phyloP scores from a whole-genome alignment of 2,113 vertebrate genomes.

The Tapirus terrestris region DNA sequence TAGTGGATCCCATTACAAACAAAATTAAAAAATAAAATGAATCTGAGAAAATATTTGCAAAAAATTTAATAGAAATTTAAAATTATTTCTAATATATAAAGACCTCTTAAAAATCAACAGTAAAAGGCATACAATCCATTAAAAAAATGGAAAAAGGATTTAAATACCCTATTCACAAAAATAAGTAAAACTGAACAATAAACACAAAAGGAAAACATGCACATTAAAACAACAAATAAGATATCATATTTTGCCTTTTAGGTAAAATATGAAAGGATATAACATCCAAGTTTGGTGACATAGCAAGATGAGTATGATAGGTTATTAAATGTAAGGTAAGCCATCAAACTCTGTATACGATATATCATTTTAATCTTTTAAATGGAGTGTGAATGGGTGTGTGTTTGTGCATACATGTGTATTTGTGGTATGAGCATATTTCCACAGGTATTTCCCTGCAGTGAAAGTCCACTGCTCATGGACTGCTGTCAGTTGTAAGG shows the following conservation, averaged over 20 bases:
- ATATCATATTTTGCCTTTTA: background rate
- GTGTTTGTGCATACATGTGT: background rate
- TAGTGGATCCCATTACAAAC: background rate
- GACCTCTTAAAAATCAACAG: background rate
- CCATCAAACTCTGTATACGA: background rate
- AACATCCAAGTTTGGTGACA: background rate
- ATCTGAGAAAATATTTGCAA: background rate
- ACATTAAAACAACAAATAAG: background rate
- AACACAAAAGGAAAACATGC: background rate
- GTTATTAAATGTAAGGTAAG: background rate
- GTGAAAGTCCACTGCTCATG: background rate
- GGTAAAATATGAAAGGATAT: background rate
- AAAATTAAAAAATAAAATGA: background rate
- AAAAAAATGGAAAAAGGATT: background rate
- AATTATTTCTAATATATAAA: background rate
- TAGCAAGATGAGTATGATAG: background rate
- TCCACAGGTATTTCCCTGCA: background rate
- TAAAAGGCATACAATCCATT: background rate
- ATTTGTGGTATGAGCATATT: background rate
- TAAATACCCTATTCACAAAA: background rate
- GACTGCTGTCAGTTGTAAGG: background rate
- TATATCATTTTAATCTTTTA: background rate
- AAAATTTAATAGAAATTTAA: background rate
- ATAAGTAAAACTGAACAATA: background rate
- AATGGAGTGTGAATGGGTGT: background rate